Evolutionary conservation across 1,140 invertebrate species (phyloP).

Genomic region (Penaeus chinensis): DNA sequence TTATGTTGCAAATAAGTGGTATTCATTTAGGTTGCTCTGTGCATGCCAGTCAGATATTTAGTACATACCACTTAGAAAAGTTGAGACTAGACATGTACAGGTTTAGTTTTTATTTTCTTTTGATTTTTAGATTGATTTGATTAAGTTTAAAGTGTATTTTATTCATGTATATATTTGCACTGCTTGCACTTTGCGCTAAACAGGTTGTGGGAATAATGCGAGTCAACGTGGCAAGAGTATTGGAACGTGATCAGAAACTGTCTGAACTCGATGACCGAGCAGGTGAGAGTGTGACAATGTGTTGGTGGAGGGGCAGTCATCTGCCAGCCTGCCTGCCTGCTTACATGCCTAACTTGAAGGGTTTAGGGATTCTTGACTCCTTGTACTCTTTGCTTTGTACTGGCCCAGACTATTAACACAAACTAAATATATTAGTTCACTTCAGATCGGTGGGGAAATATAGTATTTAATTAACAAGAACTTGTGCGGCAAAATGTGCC

Average conservation of each 20-base stretch:
- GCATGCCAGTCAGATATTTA: no score
- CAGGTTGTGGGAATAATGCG: constrained; percentile 97
- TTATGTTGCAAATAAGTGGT: no score
- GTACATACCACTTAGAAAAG: no score
- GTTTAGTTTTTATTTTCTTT: no score
- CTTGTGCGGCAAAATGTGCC: no score
- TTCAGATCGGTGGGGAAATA: no score
- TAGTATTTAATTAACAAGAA: no score
- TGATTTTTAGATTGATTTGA: not conserved
- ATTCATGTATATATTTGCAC: constrained; percentile 29
- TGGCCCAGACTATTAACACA: no score
- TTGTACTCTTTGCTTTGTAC: no score
- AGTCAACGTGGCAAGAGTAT: constrained; percentile 98
- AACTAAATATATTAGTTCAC: no score
- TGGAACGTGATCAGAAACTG: constrained; percentile 97
- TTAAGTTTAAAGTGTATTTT: constrained; percentile 8
- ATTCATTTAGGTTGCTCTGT: no score
- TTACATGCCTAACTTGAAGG: not conserved
- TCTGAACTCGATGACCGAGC: constrained; percentile 84
- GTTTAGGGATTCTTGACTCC: not conserved
- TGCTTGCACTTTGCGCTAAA: constrained; percentile 54
- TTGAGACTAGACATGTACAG: no score
- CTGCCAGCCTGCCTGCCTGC: constrained; percentile 16
- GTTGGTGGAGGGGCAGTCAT: constrained; percentile 53
- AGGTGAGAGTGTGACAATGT: constrained; percentile 74